Base-by-base conservation (phyloP, 1,140 invertebrate species). In the Apis cerana region DNA sequence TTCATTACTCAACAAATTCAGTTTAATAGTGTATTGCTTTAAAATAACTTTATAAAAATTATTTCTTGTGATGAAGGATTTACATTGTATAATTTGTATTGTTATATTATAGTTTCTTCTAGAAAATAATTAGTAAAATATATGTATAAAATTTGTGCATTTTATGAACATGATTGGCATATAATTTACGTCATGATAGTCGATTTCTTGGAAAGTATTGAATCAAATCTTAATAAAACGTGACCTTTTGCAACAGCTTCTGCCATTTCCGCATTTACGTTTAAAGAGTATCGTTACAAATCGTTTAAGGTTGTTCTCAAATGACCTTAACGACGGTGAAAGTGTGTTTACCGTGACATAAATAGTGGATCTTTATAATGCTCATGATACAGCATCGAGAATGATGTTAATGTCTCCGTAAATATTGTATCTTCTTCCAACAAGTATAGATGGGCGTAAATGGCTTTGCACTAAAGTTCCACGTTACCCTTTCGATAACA, bases 261-360 rank as follows among this genome's bases (percentile, higher is more conserved):
- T 71, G 58, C 58, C 68, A 77, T 82, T 71, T 64, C 56, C 33
- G 17, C 5, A 19, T 52, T 48, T 2, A 56, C 19, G 12, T 10
- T 65, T 48, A 68, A 76, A 59, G 79, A 65, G 71, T 76, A 78
- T 78, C 67, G 67, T 48, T 50, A 61, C 7, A 67, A 72, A 64
- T 27, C 58, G 72, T 19, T 56, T 82, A 70, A 78, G 75, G 75
- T 62, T 64, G 43, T 82, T 70, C 75, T 82, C 67, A 56, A 50
- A 70, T 50, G 75, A 70, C 75, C 65, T 82, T 78, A 77, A 27
- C 58, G 10, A 56, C 15, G 67, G 50, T 27, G 67, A 82, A 78
- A 77, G 67, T 59, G 64, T 82, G 58, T 78, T 82, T 78, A 64
- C 74, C 12, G 74, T 43, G 21, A 69, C 64, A 77, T 64, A 82